Evolutionary conservation across 2,113 vertebrate genomes (phyloP).

Genomic region (Alosa alosa): DNA sequence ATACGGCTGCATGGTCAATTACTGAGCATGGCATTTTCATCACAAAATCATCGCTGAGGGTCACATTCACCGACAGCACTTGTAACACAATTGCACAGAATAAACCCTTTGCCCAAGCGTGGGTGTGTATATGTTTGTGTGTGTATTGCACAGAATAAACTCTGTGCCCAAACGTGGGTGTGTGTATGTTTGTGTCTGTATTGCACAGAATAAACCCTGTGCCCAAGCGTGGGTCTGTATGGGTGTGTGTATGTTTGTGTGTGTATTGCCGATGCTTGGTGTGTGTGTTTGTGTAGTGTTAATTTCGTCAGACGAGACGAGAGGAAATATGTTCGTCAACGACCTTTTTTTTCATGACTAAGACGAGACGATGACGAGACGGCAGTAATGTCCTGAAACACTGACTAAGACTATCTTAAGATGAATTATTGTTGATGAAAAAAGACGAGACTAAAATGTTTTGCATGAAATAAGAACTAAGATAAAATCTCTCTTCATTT

Average conservation of each 20-base stretch:
- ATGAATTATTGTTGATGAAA: no score
- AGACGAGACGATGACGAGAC: no score
- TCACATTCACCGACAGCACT: not conserved
- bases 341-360: no score
- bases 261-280: not conserved
- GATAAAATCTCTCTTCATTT: no score
- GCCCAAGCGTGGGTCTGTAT: no score
- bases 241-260: not conserved
- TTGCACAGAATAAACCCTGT: no score
- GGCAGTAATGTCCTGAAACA: no score
- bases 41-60: not conserved
- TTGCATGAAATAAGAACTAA: no score
- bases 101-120: not conserved
- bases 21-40: constrained; percentile 8
- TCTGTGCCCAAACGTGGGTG: not conserved
- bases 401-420: no score
- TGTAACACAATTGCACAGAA: constrained; percentile 1
- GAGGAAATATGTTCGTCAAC: no score
- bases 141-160: not conserved
- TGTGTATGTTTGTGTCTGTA: not conserved
- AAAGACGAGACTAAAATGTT: no score
- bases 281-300: not conserved
- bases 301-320: no score
- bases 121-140: not conserved
- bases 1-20: not conserved